Conservation (phyloP, 2,888 invertebrate species). For the Hetaerina titia region DNA sequence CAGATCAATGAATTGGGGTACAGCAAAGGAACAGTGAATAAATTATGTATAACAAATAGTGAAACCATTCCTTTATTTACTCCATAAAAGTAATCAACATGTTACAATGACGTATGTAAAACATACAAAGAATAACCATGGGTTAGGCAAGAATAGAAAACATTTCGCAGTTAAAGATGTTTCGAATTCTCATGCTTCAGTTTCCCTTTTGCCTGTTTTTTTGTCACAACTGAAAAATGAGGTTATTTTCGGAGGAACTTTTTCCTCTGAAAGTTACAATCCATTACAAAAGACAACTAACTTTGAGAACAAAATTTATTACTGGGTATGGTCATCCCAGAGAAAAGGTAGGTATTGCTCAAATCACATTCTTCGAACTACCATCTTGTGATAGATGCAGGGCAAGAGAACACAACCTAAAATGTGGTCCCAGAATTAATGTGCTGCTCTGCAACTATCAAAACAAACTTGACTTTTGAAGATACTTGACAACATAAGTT, state of each 20-base stretch:
- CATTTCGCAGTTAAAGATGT: background rate
- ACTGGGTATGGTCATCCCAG: background rate
- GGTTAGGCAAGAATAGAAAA: conserved; percentile 39
- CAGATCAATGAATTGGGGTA: too few species aligned
- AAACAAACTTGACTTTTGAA: background rate
- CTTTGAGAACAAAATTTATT: background rate
- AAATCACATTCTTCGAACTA: background rate
- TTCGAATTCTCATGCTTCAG: background rate
- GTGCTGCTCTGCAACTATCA: background rate
- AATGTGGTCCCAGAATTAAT: conserved; percentile 14
- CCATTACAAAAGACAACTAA: background rate
- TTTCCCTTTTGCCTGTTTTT: background rate
- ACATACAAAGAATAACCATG: conserved; percentile 50
- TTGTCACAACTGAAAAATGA: conserved; percentile 15
- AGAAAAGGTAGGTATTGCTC: conserved; percentile 3
- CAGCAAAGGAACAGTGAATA: background rate
- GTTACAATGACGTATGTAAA: conserved; percentile 45
- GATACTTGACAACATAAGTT: background rate
- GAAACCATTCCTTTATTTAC: conserved; percentile 43
- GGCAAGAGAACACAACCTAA: background rate
- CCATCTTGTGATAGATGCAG: background rate
- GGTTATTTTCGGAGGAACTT: background rate
- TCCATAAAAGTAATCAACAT: conserved; percentile 54
- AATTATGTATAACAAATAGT: background rate
- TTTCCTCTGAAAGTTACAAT: background rate